A percentile compares a stretch with the other conserved stretches of the same genome.
phyloP scores from a whole-genome alignment of 2,888 invertebrate genomes.

The Syritta pipiens region DNA sequence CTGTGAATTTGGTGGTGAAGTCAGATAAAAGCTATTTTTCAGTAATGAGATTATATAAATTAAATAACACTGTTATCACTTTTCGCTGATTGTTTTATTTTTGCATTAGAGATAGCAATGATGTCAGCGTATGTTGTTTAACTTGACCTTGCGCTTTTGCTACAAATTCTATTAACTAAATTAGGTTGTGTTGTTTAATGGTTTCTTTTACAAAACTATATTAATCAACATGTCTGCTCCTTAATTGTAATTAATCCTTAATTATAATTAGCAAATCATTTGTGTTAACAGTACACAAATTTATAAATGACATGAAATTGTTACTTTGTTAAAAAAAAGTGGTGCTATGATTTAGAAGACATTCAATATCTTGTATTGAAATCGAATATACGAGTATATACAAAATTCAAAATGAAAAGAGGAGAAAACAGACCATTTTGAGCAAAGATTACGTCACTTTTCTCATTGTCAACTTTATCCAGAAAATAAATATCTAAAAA shows the following conservation, averaged over 20 bases:
- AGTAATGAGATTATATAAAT: slow-evolving; percentile 28
- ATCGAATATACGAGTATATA: too few relatives aligned
- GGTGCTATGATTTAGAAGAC: too few relatives aligned
- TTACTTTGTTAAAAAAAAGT: too few relatives aligned
- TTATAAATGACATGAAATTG: too few relatives aligned
- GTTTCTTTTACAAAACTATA: not conserved
- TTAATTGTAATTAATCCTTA: not conserved
- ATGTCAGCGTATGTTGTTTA: slow-evolving; percentile 38
- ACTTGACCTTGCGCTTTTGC: slow-evolving; percentile 1
- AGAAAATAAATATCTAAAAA: slow-evolving; percentile 31
- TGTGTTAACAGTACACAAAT: too few relatives aligned
- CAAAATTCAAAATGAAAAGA: not conserved
- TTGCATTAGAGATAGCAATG: slow-evolving; percentile 37
- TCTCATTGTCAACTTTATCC: slow-evolving; percentile 16
- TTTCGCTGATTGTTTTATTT: slow-evolving; percentile 32
- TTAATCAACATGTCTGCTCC: not conserved
- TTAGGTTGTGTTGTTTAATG: slow-evolving; percentile 3
- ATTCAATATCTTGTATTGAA: too few relatives aligned
- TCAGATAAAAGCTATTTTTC: slow-evolving; percentile 15
- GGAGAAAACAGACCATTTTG: not conserved
- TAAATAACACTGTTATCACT: slow-evolving; percentile 43
- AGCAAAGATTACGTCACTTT: slow-evolving; percentile 36
- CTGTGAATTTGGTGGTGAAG: slow-evolving; percentile 7
- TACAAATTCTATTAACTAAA: slow-evolving; percentile 5
- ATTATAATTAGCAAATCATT: too few relatives aligned